Conservation (phyloP, 2,888 invertebrate genomes). For the Autographa gamma region DNA sequence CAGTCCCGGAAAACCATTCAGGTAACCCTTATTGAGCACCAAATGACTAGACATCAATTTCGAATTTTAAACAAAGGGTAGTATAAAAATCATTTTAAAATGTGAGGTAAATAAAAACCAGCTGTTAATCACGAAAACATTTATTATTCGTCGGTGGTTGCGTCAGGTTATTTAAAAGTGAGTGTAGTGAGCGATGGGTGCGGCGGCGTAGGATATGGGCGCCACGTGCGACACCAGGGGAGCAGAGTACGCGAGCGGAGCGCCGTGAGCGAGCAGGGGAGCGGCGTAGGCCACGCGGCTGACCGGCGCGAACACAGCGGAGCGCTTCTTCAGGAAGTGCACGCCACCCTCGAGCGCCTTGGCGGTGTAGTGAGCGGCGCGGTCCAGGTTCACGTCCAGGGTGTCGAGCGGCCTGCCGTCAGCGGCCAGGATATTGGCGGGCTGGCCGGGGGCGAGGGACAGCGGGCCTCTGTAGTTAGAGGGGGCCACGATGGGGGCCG, state of each 20-base stretch:
- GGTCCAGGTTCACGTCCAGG: conserved; percentile 83
- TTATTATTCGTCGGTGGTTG: conserved; percentile 1
- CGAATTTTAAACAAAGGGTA: no score
- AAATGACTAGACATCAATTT: no score
- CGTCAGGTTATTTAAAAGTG: conserved; percentile 32
- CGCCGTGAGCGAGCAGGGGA: not conserved
- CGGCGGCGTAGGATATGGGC: conserved; percentile 41
- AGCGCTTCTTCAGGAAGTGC: conserved; percentile 78
- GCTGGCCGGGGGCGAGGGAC: conserved; percentile 60
- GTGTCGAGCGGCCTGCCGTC: conserved; percentile 86
- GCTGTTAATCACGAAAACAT: not conserved
- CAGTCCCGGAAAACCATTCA: no score
- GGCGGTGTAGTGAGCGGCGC: conserved; percentile 80
- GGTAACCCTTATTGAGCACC: no score
- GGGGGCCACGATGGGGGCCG: conserved; percentile 41
- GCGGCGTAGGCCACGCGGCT: not conserved
- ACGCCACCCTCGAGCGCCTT: conserved; percentile 73
- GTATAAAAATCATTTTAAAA: no score
- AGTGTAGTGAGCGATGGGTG: conserved; percentile 40
- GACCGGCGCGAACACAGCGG: conserved; percentile 61
- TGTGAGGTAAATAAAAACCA: no score
- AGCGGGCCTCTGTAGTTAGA: conserved; percentile 82
- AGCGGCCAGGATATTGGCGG: conserved; percentile 81
- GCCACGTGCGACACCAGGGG: conserved; percentile 30
- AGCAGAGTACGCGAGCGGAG: conserved; percentile 18